Base-by-base conservation (phyloP, 2,113 vertebrate species). In the Ailurus styani region DNA sequence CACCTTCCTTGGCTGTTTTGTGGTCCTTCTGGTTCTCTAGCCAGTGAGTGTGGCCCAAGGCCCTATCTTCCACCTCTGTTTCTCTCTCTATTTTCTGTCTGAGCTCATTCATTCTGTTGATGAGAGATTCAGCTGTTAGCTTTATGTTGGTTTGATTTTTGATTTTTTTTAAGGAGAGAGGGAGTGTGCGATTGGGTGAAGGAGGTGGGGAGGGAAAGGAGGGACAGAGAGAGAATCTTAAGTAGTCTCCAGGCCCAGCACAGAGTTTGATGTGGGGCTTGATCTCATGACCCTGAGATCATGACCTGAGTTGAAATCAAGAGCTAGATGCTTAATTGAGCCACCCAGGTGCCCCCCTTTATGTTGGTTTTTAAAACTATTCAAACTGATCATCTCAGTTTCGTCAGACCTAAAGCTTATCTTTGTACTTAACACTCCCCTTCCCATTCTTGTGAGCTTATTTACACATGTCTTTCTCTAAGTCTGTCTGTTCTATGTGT, bases 371-470 rank as follows among this genome's bases (percentile, higher is more conserved):
- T 95, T 77, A 70, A 95, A 95, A 23, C 21, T 75, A 5, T 89
- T 86, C 62, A 82, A 31, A 64, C 14, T 68, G 52, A 83, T 88
- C 37, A 25, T 87, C 47, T 95, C 29, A 75, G 0, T 89, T 86
- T 87, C 31, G 95, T 94, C 66, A 94, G 72, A 84, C 96, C 7
- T 87, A 78, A 87, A 90, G 47, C 9, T 92, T 94, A 68, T 37
- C 54, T 97, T 82, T 27, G 29, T 85, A 54, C n/a, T 7, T 90
- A 68, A 87, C 10, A 52, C 23, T 73, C 13, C 11, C 27, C n/a
- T 29, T 73, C 2, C 7, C 78, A 55, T 62, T 3, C 42, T 64
- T 40, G 54, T 52, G 60, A 96, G 40, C 7, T 94, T 20, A 27
- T 90, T 84, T 93, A 72, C 40, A 52, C 78, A 17, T 90, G 14